These are phyloP conservation scores for Lasiurus borealis DNA, from an alignment of 2,113 vertebrate genomes.

Conservation along the genomic window DNA sequence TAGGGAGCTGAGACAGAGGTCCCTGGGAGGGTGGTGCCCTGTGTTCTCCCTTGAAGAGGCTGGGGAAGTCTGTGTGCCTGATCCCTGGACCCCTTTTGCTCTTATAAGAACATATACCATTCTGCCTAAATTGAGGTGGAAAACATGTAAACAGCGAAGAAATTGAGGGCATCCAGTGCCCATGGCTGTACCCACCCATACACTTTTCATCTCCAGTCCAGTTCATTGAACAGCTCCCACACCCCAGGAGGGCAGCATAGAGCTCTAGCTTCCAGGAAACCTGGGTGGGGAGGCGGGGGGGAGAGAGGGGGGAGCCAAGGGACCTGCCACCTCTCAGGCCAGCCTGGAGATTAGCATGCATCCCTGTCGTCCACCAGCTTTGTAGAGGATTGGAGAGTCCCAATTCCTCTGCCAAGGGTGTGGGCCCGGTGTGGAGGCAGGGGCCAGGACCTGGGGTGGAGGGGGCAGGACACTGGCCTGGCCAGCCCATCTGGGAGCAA, in stretches of 20 bases:
- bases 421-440: slow-evolving; percentile 6
- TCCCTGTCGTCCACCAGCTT: background rate
- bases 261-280: background rate
- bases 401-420: slow-evolving; percentile 21
- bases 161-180: background rate
- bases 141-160: slow-evolving; percentile 34
- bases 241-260: background rate
- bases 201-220: background rate
- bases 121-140: slow-evolving; percentile 57
- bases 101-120: background rate
- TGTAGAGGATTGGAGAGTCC: background rate
- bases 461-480: background rate
- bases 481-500: slow-evolving; percentile 84
- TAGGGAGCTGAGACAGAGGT: background rate
- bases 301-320: background rate
- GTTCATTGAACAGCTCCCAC: background rate
- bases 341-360: background rate
- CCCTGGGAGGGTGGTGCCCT: background rate
- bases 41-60: background rate
- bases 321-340: background rate
- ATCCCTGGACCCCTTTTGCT: background rate
- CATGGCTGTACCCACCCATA: background rate
- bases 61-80: background rate
- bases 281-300: background rate
- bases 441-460: background rate